phyloP scores from a whole-genome alignment of 2,113 vertebrate genomes.

The Amphiprion ocellaris region DNA sequence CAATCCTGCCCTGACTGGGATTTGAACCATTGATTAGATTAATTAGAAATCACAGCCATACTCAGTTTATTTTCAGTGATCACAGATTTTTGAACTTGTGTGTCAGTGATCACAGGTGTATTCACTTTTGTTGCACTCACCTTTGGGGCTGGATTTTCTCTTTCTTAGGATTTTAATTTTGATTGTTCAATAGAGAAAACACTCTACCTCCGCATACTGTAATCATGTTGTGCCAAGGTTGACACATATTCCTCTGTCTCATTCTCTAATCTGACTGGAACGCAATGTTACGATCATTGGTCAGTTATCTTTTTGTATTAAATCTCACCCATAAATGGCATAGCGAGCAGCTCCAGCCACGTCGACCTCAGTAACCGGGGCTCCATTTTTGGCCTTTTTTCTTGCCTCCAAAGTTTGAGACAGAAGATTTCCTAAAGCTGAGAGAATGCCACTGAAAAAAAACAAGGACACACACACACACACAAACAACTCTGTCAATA shows the following conservation, averaged over 20 bases:
- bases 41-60: too few relatives aligned
- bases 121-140: too few relatives aligned
- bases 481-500: not conserved
- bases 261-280: not conserved
- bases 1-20: too few relatives aligned
- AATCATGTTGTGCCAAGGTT: not conserved
- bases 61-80: too few relatives aligned
- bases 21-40: too few relatives aligned
- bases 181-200: too few relatives aligned
- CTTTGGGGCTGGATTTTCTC: too few relatives aligned
- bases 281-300: not conserved
- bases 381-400: slow-evolving; percentile 75
- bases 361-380: slow-evolving; percentile 70
- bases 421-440: slow-evolving; percentile 89
- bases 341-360: slow-evolving; percentile 84
- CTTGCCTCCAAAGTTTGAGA: slow-evolving; percentile 86
- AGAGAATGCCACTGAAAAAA: slow-evolving; percentile 87
- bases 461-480: too few relatives aligned
- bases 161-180: too few relatives aligned
- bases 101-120: too few relatives aligned
- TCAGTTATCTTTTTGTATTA: not conserved
- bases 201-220: too few relatives aligned
- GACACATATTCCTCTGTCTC: not conserved
- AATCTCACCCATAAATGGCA: slow-evolving; percentile 87
- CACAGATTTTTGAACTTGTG: too few relatives aligned